These are phyloP conservation scores for Prionailurus bengalensis DNA, from an alignment of 2,113 vertebrate species.

Conservation along the genomic window DNA sequence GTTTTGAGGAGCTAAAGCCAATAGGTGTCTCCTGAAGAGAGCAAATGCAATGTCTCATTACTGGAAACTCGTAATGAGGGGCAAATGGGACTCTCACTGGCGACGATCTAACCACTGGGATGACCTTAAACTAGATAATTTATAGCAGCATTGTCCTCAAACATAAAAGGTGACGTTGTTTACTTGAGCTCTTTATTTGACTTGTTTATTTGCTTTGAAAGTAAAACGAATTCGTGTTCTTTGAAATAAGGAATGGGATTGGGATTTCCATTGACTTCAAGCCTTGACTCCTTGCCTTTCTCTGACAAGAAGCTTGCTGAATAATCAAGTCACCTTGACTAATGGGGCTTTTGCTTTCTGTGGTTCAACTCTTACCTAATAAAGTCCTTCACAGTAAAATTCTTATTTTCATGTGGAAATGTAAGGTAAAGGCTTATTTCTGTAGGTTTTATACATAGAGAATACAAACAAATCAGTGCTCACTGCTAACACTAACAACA, in stretches of 20 bases:
- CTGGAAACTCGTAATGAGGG: background rate
- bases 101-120: background rate
- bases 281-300: background rate
- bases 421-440: background rate
- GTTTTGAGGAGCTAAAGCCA: background rate
- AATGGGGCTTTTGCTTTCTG: background rate
- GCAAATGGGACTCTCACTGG: background rate
- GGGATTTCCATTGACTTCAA: background rate
- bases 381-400: background rate
- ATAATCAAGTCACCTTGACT: background rate
- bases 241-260: background rate
- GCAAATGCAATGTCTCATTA: background rate
- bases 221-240: slow-evolving; percentile 35
- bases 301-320: background rate
- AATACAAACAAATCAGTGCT: background rate
- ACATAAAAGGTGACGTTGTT: background rate
- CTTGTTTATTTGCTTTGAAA: slow-evolving; percentile 32
- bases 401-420: background rate
- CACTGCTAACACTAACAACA: background rate
- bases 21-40: background rate
- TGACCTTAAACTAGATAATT: background rate
- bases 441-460: background rate
- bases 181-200: background rate
- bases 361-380: background rate
- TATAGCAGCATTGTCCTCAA: background rate